phyloP scores from a whole-genome alignment of 23 tunicate genomes.

The Ciona savignyi region DNA sequence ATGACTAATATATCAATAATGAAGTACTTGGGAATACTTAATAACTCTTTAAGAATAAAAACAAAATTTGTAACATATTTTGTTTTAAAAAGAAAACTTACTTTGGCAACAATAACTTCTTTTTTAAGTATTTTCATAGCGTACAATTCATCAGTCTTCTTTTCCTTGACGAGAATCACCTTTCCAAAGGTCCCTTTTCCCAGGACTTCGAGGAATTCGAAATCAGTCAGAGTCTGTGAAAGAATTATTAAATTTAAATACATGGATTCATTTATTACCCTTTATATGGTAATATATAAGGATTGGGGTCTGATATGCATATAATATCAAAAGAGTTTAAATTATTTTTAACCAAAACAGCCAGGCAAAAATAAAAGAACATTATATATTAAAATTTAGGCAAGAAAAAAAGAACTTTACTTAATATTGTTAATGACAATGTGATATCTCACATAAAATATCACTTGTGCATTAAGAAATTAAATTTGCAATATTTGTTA shows the following conservation, averaged over 20 bases:
- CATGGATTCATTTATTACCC: background rate
- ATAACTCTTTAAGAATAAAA: too few species aligned
- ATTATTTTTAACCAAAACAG: background rate
- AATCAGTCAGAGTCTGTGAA: slow-evolving; percentile 75
- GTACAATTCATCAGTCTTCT: slow-evolving; percentile 69
- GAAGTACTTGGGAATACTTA: too few species aligned
- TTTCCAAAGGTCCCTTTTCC: slow-evolving; percentile 97
- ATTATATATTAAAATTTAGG: too few species aligned
- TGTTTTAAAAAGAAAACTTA: slow-evolving; percentile 14
- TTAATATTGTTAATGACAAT: too few species aligned
- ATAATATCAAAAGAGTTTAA: background rate
- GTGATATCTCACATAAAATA: too few species aligned
- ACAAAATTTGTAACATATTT: too few species aligned
- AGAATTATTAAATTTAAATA: background rate
- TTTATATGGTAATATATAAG: too few species aligned
- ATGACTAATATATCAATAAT: too few species aligned
- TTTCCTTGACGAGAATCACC: slow-evolving; percentile 92
- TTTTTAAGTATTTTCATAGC: slow-evolving; percentile 93
- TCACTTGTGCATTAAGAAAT: too few species aligned
- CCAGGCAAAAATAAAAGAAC: background rate
- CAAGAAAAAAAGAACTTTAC: too few species aligned
- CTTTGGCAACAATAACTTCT: slow-evolving; percentile 92
- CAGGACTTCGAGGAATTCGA: slow-evolving; percentile 78
- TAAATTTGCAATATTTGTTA: too few species aligned
- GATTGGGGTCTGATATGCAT: too few species aligned